A percentile compares a stretch with the other conserved stretches of the same genome.
Conservation (phyloP, 2,888 invertebrate species). For the Lithophane leautieri region DNA sequence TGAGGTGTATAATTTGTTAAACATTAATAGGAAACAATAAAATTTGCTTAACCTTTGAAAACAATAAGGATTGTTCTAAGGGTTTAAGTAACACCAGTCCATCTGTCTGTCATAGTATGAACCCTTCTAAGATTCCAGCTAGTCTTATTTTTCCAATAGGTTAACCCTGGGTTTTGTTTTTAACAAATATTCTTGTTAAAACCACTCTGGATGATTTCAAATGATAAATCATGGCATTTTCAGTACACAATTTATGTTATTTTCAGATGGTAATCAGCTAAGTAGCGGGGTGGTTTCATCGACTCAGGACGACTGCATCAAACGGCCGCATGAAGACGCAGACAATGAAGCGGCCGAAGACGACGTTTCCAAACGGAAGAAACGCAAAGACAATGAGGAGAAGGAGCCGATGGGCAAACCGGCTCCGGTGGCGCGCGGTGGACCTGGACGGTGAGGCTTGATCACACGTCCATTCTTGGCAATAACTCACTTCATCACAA, state of each 20-base stretch:
- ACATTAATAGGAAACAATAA: too few relatives aligned
- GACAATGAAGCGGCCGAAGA: constrained; percentile 91
- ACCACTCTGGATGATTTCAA: not conserved
- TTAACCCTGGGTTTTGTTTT: not conserved
- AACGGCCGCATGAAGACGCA: constrained; percentile 85
- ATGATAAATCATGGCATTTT: not conserved
- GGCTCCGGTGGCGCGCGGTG: constrained; percentile 81
- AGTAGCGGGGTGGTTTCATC: constrained; percentile 84
- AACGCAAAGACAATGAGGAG: constrained; percentile 93
- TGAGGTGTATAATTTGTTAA: not conserved
- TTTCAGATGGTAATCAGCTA: constrained; percentile 77
- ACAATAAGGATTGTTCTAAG: not conserved
- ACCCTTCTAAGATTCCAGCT: not conserved
- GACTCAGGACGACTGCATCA: constrained; percentile 82
- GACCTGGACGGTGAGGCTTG: constrained; percentile 79
- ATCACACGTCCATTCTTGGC: not conserved
- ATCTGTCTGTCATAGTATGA: constrained; percentile 2
- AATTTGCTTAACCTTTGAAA: not conserved
- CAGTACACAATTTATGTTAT: constrained; percentile 16
- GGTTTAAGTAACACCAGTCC: not conserved
- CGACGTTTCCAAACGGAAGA: constrained; percentile 93
- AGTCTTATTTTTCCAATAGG: not conserved
- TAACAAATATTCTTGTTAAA: not conserved
- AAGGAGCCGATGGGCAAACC: constrained; percentile 90
- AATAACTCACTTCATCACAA: not conserved